A percentile compares a stretch with the other conserved stretches of the same genome.
Evolutionary conservation across 2,888 invertebrate species (phyloP).

Genomic region (Diarsia rubi): DNA sequence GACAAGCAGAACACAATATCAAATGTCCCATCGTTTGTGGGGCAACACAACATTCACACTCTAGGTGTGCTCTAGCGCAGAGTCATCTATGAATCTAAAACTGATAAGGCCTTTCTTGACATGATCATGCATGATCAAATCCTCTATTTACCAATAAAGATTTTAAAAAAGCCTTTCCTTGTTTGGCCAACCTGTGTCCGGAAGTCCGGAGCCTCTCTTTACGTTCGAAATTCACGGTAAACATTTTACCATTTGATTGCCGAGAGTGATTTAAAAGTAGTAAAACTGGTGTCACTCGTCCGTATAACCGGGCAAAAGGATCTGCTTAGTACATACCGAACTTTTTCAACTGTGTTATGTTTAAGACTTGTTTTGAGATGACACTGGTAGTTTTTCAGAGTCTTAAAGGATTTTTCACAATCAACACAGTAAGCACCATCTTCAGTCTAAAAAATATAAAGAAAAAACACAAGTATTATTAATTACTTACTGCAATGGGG

Average conservation of each 20-base stretch:
- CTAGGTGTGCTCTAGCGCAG: too few relatives aligned
- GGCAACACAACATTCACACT: too few relatives aligned
- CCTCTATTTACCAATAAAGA: too few relatives aligned
- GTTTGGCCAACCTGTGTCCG: too few relatives aligned
- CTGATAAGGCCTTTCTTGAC: too few relatives aligned
- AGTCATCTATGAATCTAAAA: too few relatives aligned
- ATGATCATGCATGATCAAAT: too few relatives aligned
- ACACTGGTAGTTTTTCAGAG: background rate
- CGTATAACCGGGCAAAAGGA: background rate
- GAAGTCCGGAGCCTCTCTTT: too few relatives aligned
- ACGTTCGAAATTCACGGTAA: background rate
- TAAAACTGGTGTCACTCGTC: background rate
- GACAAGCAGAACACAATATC: too few relatives aligned
- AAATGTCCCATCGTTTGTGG: too few relatives aligned
- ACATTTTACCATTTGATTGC: background rate
- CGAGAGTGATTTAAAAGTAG: background rate
- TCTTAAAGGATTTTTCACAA: constrained; percentile 24
- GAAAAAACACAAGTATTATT: background rate
- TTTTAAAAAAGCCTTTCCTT: too few relatives aligned
- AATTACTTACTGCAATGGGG: too few relatives aligned
- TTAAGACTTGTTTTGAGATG: constrained; percentile 40
- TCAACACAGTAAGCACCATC: constrained; percentile 24
- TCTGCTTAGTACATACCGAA: constrained; percentile 30
- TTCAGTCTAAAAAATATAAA: constrained; percentile 13
- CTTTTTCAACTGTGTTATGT: constrained; percentile 32